phyloP scores from a whole-genome alignment of 2,113 vertebrate genomes.

The Laterallus jamaicensis region DNA sequence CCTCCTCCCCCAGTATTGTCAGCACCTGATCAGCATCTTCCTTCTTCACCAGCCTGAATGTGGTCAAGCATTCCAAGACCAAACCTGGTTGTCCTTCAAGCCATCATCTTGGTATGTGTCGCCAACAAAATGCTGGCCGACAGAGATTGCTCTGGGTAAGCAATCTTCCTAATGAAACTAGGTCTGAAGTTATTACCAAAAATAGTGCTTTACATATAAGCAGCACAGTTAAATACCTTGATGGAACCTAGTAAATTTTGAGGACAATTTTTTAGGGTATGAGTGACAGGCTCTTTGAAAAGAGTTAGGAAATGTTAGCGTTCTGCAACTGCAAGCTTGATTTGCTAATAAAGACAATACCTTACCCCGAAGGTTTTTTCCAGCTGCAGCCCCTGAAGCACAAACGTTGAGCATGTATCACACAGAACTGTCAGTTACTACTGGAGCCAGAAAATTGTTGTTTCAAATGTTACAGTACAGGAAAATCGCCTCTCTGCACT shows the following conservation, averaged over 20 bases:
- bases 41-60: background rate
- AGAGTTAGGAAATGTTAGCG: slow-evolving; percentile 40
- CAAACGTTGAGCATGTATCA: slow-evolving; percentile 78
- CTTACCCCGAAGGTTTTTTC: slow-evolving; percentile 72
- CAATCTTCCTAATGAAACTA: slow-evolving; percentile 61
- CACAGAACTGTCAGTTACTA: slow-evolving; percentile 83
- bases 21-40: background rate
- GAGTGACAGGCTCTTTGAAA: slow-evolving; percentile 29
- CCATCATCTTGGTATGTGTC: background rate
- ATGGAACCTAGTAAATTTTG: slow-evolving; percentile 18
- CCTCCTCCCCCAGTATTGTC: background rate
- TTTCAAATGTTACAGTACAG: slow-evolving; percentile 87
- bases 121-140: background rate
- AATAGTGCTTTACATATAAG: slow-evolving; percentile 26
- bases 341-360: slow-evolving; percentile 80
- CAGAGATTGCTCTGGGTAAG: slow-evolving; percentile 18
- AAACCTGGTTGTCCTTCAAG: slow-evolving; percentile 40
- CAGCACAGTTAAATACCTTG: slow-evolving; percentile 12
- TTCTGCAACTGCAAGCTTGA: slow-evolving; percentile 13
- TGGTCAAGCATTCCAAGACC: background rate
- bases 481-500: slow-evolving; percentile 86
- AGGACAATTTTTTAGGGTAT: background rate
- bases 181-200: slow-evolving; percentile 55
- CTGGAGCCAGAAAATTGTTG: slow-evolving; percentile 84
- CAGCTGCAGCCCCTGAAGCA: slow-evolving; percentile 76